A percentile compares a stretch with the other conserved stretches of the same genome.
Evolutionary conservation across 2,888 invertebrate species (phyloP).

Genomic region (Neoscelio sp.): DNA sequence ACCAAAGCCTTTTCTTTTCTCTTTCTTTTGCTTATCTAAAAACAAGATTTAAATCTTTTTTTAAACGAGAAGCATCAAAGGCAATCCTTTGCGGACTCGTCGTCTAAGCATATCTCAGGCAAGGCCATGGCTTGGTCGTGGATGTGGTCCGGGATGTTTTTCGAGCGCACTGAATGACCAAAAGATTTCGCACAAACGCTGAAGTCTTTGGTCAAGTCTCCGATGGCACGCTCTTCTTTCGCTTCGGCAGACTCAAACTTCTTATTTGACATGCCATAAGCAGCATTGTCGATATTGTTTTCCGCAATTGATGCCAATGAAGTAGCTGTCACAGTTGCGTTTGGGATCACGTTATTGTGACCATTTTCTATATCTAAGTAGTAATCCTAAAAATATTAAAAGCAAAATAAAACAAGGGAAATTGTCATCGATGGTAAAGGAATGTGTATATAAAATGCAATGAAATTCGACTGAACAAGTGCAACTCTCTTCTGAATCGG

Average conservation of each 20-base stretch:
- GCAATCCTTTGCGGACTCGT: constrained; percentile 79
- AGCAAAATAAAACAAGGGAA: constrained; percentile 3
- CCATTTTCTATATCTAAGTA: constrained; percentile 81
- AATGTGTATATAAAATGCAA: no score
- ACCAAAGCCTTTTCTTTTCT: constrained; percentile 15
- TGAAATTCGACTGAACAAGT: no score
- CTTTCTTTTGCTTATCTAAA: constrained; percentile 48
- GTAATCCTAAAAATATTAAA: constrained; percentile 77
- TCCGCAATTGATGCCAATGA: constrained; percentile 84
- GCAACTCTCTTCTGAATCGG: no score
- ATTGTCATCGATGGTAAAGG: constrained; percentile 1
- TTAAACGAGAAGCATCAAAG: constrained; percentile 78
- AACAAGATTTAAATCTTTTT: constrained; percentile 72
- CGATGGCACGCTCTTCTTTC: constrained; percentile 77
- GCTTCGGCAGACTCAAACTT: constrained; percentile 70
- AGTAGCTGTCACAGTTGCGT: constrained; percentile 84
- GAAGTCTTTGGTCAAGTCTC: constrained; percentile 79
- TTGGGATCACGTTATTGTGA: constrained; percentile 75
- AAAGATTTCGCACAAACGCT: constrained; percentile 79
- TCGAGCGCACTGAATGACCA: constrained; percentile 74
- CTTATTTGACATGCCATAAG: constrained; percentile 69
- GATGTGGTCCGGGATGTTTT: constrained; percentile 69
- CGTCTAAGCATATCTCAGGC: constrained; percentile 75
- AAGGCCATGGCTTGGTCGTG: constrained; percentile 67
- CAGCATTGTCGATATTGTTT: constrained; percentile 68